phyloP scores from a whole-genome alignment of 2,113 vertebrate species.

The Microtus ochrogaster region DNA sequence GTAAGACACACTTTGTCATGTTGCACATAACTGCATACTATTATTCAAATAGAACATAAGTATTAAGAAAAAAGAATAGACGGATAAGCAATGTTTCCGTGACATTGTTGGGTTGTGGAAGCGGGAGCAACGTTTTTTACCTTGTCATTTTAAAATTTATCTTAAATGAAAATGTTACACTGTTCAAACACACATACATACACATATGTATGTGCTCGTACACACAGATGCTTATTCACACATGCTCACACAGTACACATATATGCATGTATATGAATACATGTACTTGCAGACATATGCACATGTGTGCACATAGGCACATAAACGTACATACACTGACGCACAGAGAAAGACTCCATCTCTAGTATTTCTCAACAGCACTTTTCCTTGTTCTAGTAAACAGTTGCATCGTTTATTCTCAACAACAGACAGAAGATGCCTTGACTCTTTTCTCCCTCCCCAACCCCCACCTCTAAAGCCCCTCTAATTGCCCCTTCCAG shows the following conservation, averaged over 20 bases:
- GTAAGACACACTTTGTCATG: not conserved
- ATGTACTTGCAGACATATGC: not conserved
- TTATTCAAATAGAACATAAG: not conserved
- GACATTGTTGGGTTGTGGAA: not conserved
- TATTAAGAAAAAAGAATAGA: not conserved
- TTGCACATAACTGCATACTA: not conserved
- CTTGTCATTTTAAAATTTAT: constrained; percentile 10
- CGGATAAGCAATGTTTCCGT: not conserved
- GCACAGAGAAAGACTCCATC: not conserved
- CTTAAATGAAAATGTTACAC: not conserved
- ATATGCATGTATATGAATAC: not conserved
- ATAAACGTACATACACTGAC: not conserved
- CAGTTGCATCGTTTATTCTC: not conserved
- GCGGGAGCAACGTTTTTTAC: not conserved
- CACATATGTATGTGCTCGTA: not conserved
- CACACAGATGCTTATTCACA: not conserved
- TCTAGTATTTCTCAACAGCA: not conserved
- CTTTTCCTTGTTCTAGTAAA: not conserved
- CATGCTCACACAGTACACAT: fast-evolving
- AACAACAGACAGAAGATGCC: not conserved
- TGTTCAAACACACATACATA: not conserved
- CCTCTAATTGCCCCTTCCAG: not conserved
- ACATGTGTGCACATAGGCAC: not conserved
- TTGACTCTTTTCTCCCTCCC: not conserved
- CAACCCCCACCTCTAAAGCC: not conserved